Percentiles rank a stretch among this genome's conserved stretches.
Conservation (phyloP, 2,888 invertebrate genomes). For the Eupithecia centaureata region DNA sequence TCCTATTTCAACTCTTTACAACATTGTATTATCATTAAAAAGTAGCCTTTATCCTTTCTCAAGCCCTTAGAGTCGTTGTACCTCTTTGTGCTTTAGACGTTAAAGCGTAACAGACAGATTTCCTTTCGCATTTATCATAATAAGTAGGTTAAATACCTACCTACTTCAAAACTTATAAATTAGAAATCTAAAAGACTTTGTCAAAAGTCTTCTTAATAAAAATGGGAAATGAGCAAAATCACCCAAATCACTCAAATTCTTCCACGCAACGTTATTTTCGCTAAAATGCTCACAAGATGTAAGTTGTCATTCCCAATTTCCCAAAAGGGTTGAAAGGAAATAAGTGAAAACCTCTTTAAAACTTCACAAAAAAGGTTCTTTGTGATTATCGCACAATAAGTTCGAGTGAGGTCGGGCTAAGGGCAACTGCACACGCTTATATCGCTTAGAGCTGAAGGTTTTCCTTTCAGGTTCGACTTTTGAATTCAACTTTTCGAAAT, state of each 20-base stretch:
- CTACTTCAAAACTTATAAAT: too few species aligned
- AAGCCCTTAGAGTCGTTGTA: too few species aligned
- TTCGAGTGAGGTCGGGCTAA: constrained; percentile 36
- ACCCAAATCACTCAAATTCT: neutral
- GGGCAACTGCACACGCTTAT: constrained; percentile 9
- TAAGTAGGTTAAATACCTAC: too few species aligned
- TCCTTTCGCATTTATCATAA: too few species aligned
- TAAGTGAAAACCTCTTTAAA: constrained; percentile 38
- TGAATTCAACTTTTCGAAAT: neutral
- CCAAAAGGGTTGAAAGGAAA: constrained; percentile 32
- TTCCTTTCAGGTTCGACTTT: constrained; percentile 1
- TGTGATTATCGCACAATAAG: constrained; percentile 40
- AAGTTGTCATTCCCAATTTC: constrained; percentile 26
- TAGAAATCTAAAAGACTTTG: too few species aligned
- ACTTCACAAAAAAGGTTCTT: constrained; percentile 37
- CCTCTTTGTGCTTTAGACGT: too few species aligned
- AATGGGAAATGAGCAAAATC: too few species aligned
- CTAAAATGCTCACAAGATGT: constrained; percentile 21
- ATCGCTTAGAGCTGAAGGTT: neutral
- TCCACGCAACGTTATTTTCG: constrained; percentile 1
- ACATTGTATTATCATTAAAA: too few species aligned
- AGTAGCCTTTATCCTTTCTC: too few species aligned
- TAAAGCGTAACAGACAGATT: too few species aligned
- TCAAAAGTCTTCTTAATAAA: too few species aligned
- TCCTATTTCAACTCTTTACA: too few species aligned